Evolutionary conservation across 2,888 invertebrate species (phyloP).

Genomic region (Erynnis tages): DNA sequence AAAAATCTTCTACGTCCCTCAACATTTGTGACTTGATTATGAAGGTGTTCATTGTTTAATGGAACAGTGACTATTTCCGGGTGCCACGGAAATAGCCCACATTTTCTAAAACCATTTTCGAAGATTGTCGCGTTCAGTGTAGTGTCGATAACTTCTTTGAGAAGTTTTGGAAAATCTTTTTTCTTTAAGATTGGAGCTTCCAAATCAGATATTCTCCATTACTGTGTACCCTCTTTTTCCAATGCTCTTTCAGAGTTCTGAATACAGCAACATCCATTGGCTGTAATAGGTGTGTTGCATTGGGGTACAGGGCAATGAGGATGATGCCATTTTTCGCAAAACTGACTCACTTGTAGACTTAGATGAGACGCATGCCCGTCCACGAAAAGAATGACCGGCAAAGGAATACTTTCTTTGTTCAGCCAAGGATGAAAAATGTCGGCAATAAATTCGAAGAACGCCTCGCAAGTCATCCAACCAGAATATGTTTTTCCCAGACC

Average conservation of each 20-base stretch:
- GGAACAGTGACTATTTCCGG: not conserved
- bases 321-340: constrained; percentile 41
- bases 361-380: constrained; percentile 44
- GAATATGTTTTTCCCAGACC: constrained; percentile 51
- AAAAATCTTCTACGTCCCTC: too few relatives aligned
- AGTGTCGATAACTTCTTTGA: constrained; percentile 34
- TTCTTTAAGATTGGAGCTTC: constrained; percentile 31
- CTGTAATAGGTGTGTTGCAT: constrained; percentile 36
- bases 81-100: constrained; percentile 30
- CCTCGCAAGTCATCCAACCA: constrained; percentile 57
- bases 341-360: constrained; percentile 45
- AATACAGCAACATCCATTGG: constrained; percentile 39
- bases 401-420: constrained; percentile 40
- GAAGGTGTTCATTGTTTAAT: not conserved
- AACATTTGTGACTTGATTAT: too few relatives aligned
- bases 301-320: constrained; percentile 36
- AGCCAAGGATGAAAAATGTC: constrained; percentile 53
- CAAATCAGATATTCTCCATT: not conserved
- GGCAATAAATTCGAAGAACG: constrained; percentile 52
- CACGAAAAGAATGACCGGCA: constrained; percentile 51
- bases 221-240: constrained; percentile 33
- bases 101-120: constrained; percentile 33
- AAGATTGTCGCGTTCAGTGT: constrained; percentile 32
- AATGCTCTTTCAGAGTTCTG: constrained; percentile 18
- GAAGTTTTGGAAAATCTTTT: constrained; percentile 36